These are phyloP conservation scores for Lophius americanus DNA, from an alignment of 2,797 vertebrate species.

Conservation along the genomic window DNA sequence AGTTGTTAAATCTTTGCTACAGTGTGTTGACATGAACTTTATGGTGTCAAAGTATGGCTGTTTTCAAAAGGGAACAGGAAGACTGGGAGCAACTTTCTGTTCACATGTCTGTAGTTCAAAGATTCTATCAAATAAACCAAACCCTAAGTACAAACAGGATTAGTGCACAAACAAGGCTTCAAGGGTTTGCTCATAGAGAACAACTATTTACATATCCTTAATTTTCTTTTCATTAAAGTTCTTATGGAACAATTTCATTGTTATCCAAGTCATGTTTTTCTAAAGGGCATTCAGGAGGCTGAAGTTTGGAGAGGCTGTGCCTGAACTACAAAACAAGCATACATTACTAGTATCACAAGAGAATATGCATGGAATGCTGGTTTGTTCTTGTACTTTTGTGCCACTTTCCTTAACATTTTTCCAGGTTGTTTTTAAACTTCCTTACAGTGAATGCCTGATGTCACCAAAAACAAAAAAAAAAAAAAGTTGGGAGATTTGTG, in stretches of 20 bases:
- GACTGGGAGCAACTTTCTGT: constrained; percentile 43
- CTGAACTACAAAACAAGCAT: constrained; percentile 31
- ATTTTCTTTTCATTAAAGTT: constrained; percentile 39
- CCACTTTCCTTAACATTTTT: constrained; percentile 23
- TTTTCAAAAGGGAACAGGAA: constrained; percentile 46
- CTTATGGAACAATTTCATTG: constrained; percentile 1
- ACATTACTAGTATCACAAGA: constrained; percentile 5
- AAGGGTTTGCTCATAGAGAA: constrained; percentile 38
- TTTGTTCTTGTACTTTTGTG: constrained; percentile 15
- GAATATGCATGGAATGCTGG: constrained; percentile 5
- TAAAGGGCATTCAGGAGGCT: constrained; percentile 32
- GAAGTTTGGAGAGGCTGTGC: constrained; percentile 13
- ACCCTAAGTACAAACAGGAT: constrained; percentile 36
- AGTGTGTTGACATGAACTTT: constrained; percentile 22
- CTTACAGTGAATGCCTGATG: constrained; percentile 15
- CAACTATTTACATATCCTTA: constrained; percentile 68
- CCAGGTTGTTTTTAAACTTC: not conserved
- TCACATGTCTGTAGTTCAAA: constrained; percentile 37
- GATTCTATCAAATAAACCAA: constrained; percentile 29
- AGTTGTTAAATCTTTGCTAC: constrained; percentile 12
- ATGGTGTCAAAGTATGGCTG: constrained; percentile 27
- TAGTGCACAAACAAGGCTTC: constrained; percentile 51
- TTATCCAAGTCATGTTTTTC: constrained; percentile 10
- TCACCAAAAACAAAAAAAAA: constrained; percentile 3
- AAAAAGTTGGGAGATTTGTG: not conserved